Evolutionary conservation across 1,140 invertebrate genomes (phyloP).

Genomic region (Frieseomelitta varia): DNA sequence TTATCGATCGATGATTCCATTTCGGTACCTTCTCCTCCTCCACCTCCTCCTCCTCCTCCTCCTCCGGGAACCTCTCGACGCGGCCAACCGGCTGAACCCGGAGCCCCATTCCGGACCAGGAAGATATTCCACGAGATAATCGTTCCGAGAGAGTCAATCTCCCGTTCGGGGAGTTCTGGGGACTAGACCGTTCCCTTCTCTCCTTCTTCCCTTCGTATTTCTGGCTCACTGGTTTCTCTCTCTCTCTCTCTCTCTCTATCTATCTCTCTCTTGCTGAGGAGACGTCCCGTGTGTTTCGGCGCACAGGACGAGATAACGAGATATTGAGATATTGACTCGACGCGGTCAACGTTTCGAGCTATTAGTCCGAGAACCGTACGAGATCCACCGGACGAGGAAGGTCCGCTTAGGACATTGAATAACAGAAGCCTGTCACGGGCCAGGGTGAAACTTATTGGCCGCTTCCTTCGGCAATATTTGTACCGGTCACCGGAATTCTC

Average conservation of each 20-base stretch:
- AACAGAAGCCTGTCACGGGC: conserved; percentile 21
- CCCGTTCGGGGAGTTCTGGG: neutral
- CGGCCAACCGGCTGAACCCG: neutral
- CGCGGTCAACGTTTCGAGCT: conserved; percentile 63
- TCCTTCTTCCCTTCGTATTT: conserved; percentile 32
- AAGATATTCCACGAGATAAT: conserved; percentile 56
- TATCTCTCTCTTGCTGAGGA: neutral
- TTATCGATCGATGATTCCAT: conserved; percentile 77
- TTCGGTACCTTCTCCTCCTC: conserved; percentile 64
- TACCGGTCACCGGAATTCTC: conserved; percentile 5
- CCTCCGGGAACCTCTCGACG: conserved; percentile 26
- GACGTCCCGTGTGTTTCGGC: conserved; percentile 59
- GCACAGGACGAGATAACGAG: conserved; percentile 68
- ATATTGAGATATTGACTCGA: conserved; percentile 74
- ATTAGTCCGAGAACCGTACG: conserved; percentile 60
- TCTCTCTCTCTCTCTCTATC: neutral
- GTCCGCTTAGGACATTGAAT: conserved; percentile 4
- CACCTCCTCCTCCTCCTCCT: neutral
- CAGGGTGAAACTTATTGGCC: conserved; percentile 10
- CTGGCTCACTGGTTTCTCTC: neutral
- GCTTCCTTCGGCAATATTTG: conserved; percentile 12
- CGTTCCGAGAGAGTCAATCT: neutral
- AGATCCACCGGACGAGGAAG: conserved; percentile 2
- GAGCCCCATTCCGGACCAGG: conserved; percentile 3
- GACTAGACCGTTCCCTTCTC: neutral